phyloP scores from a whole-genome alignment of 2,888 invertebrate genomes.

The Timandra comae region DNA sequence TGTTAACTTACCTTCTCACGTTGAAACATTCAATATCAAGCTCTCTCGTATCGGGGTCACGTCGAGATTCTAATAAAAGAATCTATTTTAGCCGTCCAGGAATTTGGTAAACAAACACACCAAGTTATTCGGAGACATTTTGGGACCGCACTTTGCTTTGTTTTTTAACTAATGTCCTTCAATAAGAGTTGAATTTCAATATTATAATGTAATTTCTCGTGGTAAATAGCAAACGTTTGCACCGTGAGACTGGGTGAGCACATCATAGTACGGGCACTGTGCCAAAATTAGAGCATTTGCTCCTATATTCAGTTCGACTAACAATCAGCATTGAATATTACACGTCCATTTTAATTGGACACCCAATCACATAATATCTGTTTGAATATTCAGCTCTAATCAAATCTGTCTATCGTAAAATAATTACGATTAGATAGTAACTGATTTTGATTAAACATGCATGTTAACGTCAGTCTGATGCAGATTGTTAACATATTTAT shows the following conservation, averaged over 20 bases:
- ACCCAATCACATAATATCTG: conserved; percentile 7
- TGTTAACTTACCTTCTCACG: conserved; percentile 56
- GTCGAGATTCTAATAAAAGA: conserved; percentile 63
- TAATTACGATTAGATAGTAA: too few species aligned
- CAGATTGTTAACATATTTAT: too few species aligned
- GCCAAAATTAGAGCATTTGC: conserved; percentile 69
- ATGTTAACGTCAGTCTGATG: too few species aligned
- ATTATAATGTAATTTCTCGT: conserved; percentile 31
- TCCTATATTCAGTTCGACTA: conserved; percentile 51
- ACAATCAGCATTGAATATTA: conserved; percentile 38
- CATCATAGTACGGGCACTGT: conserved; percentile 42
- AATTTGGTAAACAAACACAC: conserved; percentile 49
- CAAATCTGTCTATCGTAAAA: too few species aligned
- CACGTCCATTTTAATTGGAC: conserved; percentile 31
- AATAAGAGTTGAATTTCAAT: conserved; percentile 18
- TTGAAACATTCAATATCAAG: conserved; percentile 40
- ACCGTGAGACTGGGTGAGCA: too few species aligned
- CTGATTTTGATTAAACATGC: too few species aligned
- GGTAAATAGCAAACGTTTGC: conserved; percentile 39
- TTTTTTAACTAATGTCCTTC: conserved; percentile 16
- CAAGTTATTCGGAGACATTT: conserved; percentile 36
- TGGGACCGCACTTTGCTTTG: conserved; percentile 20
- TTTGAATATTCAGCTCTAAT: too few species aligned
- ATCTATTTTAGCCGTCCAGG: conserved; percentile 59
- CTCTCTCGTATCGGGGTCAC: conserved; percentile 53